A percentile compares a stretch with the other conserved stretches of the same genome.
Evolutionary conservation across 2,113 vertebrate genomes (phyloP).

Genomic region (Herpetotheres cachinnans): DNA sequence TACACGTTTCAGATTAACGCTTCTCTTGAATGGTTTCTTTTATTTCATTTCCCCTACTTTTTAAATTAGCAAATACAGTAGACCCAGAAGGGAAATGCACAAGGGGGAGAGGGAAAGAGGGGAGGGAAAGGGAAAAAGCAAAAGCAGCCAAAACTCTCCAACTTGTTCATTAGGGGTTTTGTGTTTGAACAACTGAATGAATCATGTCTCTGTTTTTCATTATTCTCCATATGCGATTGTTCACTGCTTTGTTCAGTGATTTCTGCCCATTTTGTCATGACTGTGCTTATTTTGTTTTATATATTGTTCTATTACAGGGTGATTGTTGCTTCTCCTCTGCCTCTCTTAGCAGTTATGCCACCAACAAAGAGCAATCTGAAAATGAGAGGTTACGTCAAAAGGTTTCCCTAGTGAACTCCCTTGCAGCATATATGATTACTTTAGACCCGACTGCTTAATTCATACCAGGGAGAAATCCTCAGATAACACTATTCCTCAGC

Average conservation of each 20-base stretch:
- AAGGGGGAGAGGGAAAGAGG: neutral
- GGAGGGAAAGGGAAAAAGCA: slow-evolving; percentile 9
- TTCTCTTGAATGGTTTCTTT: slow-evolving; percentile 35
- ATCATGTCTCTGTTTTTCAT: slow-evolving; percentile 61
- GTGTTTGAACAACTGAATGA: slow-evolving; percentile 58
- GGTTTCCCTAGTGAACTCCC: neutral
- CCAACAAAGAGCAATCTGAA: slow-evolving; percentile 57
- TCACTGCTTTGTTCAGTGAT: slow-evolving; percentile 52
- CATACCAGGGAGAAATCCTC: neutral
- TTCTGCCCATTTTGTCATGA: slow-evolving; percentile 54
- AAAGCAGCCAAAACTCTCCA: slow-evolving; percentile 26
- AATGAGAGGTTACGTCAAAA: slow-evolving; percentile 40
- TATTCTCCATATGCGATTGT: slow-evolving; percentile 47
- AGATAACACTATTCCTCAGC: neutral
- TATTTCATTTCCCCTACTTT: slow-evolving; percentile 34
- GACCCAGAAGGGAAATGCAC: slow-evolving; percentile 26
- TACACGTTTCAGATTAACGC: slow-evolving; percentile 18
- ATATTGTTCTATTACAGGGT: slow-evolving; percentile 27
- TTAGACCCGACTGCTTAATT: neutral
- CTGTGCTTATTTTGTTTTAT: slow-evolving; percentile 54
- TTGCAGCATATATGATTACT: neutral
- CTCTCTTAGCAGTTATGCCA: slow-evolving; percentile 20
- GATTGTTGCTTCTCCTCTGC: slow-evolving; percentile 4
- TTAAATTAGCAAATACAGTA: slow-evolving; percentile 48
- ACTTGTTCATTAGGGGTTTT: slow-evolving; percentile 5